Percentiles rank a stretch among this genome's conserved stretches.
Conservation (phyloP, 2,797 vertebrate species). For the Danio tinwini region DNA sequence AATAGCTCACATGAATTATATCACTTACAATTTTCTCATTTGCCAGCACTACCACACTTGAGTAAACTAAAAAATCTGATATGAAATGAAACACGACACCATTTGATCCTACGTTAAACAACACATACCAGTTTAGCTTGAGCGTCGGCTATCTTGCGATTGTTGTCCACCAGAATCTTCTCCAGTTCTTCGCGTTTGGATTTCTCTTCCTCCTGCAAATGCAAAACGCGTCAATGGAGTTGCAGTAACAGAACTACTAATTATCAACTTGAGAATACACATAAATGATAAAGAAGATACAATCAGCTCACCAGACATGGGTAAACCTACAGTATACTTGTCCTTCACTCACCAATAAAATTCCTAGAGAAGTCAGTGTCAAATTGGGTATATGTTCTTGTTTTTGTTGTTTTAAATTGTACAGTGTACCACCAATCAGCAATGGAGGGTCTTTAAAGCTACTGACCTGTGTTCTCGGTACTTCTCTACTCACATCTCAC, state of each 20-base stretch:
- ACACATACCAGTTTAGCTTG: conserved; percentile 96
- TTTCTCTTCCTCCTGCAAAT: conserved; percentile 98
- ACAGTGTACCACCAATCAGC: conserved; percentile 9
- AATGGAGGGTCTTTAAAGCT: conserved; percentile 31
- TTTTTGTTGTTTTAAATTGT: neutral
- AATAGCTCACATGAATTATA: too few species aligned
- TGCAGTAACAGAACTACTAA: neutral
- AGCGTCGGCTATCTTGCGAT: conserved; percentile 99
- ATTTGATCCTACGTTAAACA: neutral
- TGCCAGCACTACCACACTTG: neutral
- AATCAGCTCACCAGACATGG: conserved; percentile 36
- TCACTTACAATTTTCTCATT: neutral
- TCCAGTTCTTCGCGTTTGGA: conserved; percentile 98
- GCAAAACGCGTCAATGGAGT: conserved; percentile 76
- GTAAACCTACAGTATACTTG: conserved; percentile 41
- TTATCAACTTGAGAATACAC: neutral
- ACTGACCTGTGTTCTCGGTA: conserved; percentile 43
- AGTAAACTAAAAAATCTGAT: neutral
- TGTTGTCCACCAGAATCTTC: conserved; percentile 99
- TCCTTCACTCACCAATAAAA: conserved; percentile 37
- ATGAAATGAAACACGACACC: neutral
- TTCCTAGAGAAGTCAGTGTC: conserved; percentile 40
- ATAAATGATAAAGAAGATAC: conserved; percentile 20
- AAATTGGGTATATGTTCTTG: conserved; percentile 1
- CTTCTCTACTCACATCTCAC: conserved; percentile 42